Evolutionary conservation across 2,888 invertebrate genomes (phyloP), one percentile per base, ranked within the genome.

Genomic region (Suillia variegata): DNA sequence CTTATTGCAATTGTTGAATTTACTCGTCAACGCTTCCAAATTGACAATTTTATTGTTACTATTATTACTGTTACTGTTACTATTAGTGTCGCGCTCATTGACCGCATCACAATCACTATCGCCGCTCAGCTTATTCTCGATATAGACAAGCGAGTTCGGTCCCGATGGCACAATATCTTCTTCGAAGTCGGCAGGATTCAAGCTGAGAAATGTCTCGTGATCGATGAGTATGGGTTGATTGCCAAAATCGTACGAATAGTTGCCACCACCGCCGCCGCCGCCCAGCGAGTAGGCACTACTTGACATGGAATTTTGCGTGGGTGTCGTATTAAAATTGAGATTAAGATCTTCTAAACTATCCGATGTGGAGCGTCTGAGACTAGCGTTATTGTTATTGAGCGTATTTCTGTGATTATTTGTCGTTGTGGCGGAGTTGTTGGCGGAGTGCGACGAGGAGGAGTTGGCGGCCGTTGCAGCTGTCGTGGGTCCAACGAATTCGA

Each of bases 401-500:
- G 52, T 20, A 8, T 12, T 2, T 56, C 66, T 68, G 4, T 64
- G 61, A 15, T 52, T 53, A 52, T 67, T 62, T 38, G 67, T 65
- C 22, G 65, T 59, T 45, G 61, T 70, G 53, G 62, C 71, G 55
- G 66, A 74, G 47, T 63, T 65, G 31, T 64, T 65, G 70, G 57
- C 45, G 63, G 52, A 33, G 18, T 18, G 4, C 53, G 50, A 54
- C 2, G n/a, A 31, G 48, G 61, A 67, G 26, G 60, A 67, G 51
- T 64, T 68, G 20, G 63, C 65, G 15, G 86, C 85, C 18, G 55
- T 54, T 62, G 70, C 58, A 62, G 62, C 69, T 64, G 65, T 63
- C 70, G 70, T 70, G 61, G 71, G 78, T 47, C 92, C 92, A 70
- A 92, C 87, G 82, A 92, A 92, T 83, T 92, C 91, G 75, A 93